Percentiles rank a stretch among this genome's conserved stretches.
These are phyloP conservation scores for Conus canariensis DNA, from an alignment of 2,888 invertebrate genomes.

Conservation along the genomic window DNA sequence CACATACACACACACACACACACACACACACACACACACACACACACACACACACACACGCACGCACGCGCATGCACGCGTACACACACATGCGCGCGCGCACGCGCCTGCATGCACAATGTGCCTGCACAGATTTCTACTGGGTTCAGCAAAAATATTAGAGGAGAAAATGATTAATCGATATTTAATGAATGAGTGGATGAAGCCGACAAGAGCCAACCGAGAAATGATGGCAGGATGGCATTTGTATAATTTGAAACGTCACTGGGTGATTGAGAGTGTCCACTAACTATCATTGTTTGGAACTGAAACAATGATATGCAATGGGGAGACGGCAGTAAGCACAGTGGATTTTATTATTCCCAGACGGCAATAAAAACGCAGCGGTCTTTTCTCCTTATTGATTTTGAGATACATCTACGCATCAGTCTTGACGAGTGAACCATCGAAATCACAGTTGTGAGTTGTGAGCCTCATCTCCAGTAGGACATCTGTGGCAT, in stretches of 20 bases:
- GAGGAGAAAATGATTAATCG: background rate
- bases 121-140: background rate
- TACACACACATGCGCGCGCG: background rate
- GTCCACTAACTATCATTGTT: background rate
- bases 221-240: background rate
- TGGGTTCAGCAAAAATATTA: background rate
- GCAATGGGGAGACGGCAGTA: background rate
- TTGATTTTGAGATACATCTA: background rate
- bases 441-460: background rate
- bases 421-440: background rate
- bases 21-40: background rate
- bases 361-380: background rate
- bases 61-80: background rate
- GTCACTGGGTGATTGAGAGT: background rate
- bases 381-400: background rate
- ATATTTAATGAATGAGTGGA: background rate
- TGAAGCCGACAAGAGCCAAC: background rate
- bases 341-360: background rate
- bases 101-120: background rate
- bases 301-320: background rate
- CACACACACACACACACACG: too few species aligned
- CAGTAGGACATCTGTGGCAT: too few species aligned
- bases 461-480: background rate
- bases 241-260: background rate
- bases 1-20: background rate